phyloP scores from a whole-genome alignment of 1,140 invertebrate species.

The Pectinophora gossypiella region DNA sequence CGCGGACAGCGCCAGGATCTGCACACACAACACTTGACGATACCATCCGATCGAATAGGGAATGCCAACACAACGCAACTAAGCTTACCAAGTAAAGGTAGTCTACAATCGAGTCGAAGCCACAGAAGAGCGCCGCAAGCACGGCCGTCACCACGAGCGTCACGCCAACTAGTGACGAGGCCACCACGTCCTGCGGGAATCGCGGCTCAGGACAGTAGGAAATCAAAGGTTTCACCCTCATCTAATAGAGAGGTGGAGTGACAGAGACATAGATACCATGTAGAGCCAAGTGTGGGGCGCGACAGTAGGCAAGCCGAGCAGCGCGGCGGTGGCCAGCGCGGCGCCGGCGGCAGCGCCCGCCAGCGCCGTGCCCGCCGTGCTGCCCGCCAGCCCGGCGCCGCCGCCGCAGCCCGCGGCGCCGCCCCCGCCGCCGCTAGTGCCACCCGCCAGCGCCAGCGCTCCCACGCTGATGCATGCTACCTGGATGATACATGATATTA shows the following conservation, averaged over 20 bases:
- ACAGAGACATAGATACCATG: neutral
- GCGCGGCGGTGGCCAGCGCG: constrained; percentile 11
- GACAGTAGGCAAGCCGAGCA: constrained; percentile 13
- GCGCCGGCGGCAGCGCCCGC: neutral
- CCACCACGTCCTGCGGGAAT: constrained; percentile 27
- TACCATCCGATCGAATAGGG: too few species aligned
- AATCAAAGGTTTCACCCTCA: neutral
- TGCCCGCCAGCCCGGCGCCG: constrained; percentile 13
- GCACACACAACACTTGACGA: neutral
- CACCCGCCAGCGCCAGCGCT: constrained; percentile 14
- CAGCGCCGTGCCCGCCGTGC: constrained; percentile 12
- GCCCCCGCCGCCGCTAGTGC: neutral
- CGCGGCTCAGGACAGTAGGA: neutral
- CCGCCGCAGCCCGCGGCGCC: neutral
- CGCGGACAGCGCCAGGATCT: constrained; percentile 28
- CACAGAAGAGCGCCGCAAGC: constrained; percentile 26
- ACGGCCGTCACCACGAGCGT: constrained; percentile 25
- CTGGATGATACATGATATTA: constrained; percentile 1
- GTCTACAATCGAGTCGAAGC: constrained; percentile 8
- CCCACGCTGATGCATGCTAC: constrained; percentile 19
- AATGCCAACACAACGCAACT: too few species aligned
- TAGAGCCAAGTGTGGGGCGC: neutral
- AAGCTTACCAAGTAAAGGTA: constrained; percentile 35
- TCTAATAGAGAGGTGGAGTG: too few species aligned
- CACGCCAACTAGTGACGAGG: constrained; percentile 25